These are phyloP conservation scores for Aricia agestis DNA, from an alignment of 1,140 invertebrate genomes.

Conservation along the genomic window DNA sequence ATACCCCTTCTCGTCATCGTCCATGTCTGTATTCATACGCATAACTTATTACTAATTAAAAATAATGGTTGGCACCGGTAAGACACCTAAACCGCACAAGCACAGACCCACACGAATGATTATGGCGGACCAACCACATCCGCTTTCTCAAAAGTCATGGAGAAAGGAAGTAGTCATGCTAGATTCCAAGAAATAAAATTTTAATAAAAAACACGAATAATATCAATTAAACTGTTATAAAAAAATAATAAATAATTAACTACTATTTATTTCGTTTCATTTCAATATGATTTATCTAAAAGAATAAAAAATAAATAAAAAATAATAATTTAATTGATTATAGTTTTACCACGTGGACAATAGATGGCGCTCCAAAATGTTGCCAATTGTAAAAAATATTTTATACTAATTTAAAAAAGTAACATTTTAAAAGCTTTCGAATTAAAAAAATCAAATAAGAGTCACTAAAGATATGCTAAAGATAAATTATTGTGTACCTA, in stretches of 20 bases:
- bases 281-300: background rate
- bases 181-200: too few relatives aligned
- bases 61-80: slow-evolving; percentile 77
- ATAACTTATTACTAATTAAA: slow-evolving; percentile 77
- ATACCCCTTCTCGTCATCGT: slow-evolving; percentile 77
- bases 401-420: too few relatives aligned
- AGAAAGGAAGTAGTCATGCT: slow-evolving; percentile 55
- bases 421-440: too few relatives aligned
- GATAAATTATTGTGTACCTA: too few relatives aligned
- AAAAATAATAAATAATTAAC: too few relatives aligned
- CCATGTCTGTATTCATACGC: slow-evolving; percentile 78
- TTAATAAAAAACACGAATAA: too few relatives aligned
- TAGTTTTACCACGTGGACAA: background rate
- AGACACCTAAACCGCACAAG: slow-evolving; percentile 76
- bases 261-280: background rate
- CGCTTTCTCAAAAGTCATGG: slow-evolving; percentile 69
- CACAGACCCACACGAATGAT: slow-evolving; percentile 77
- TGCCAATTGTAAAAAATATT: slow-evolving; percentile 25
- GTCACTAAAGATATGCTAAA: too few relatives aligned
- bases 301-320: slow-evolving; percentile 24
- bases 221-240: too few relatives aligned
- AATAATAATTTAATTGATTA: slow-evolving; percentile 23
- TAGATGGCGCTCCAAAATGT: slow-evolving; percentile 32
- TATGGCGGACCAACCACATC: slow-evolving; percentile 77
- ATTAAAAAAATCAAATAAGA: too few relatives aligned